These are phyloP conservation scores for Lanius ludovicianus DNA, from an alignment of 2,113 vertebrate species.

Conservation along the genomic window DNA sequence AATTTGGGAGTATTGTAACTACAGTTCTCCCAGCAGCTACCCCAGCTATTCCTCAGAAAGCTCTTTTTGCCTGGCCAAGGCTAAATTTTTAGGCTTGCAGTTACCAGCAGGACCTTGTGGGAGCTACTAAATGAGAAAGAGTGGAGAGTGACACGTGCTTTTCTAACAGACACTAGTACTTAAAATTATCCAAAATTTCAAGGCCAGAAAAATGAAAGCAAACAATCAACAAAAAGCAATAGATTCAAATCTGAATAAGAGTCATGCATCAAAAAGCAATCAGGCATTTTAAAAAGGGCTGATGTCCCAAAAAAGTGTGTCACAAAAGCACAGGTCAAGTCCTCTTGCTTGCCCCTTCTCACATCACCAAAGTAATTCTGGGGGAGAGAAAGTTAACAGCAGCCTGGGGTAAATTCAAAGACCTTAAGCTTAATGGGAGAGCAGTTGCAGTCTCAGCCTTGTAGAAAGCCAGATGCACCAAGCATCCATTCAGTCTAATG, in stretches of 20 bases:
- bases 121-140: not conserved
- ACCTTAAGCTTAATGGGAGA: not conserved
- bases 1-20: not conserved
- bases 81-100: not conserved
- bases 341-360: not conserved
- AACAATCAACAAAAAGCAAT: not conserved
- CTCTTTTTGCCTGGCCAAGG: not conserved
- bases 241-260: not conserved
- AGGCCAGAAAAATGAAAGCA: not conserved
- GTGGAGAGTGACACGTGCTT: fast-evolving
- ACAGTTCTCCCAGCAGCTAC: not conserved
- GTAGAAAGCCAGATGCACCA: not conserved
- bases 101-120: not conserved
- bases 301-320: not conserved
- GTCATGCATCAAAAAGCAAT: not conserved
- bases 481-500: not conserved
- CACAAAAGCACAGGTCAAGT: not conserved
- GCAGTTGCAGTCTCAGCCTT: not conserved
- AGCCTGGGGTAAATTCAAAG: not conserved
- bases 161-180: not conserved
- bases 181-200: not conserved
- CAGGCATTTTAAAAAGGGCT: not conserved
- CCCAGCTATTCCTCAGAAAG: not conserved
- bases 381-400: not conserved
- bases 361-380: not conserved